Base-by-base conservation (phyloP, 2,113 vertebrate genomes). In the Perccottus glenii region DNA sequence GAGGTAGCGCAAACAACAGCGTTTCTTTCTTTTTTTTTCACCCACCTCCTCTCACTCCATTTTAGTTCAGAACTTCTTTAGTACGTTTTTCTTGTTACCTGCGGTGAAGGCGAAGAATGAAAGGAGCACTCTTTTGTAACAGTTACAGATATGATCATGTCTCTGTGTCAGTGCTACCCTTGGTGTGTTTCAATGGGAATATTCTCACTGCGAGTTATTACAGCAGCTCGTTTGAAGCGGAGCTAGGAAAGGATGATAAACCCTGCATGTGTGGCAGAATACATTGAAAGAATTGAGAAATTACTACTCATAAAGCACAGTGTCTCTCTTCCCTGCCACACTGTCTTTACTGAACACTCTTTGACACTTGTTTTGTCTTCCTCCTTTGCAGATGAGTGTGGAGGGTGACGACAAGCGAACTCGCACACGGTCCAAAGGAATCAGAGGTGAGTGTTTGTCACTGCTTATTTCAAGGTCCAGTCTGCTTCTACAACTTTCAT, bases 361-460 rank as follows among this genome's bases (percentile, higher is more conserved):
- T 49, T 46, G 12, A 46, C 27, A 36, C 6, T 27, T 40, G 9
- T 16, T 43, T 9, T 71, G 56, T 59, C 47, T 42, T 49, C 19
- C 50, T 81, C 81, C 78, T 27, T 27, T 88, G 63, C 93, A 98
- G 97, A 98, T 98, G 97, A 99, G 94, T 90, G 92, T 95, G 80
- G 96, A 98, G 80, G 93, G 90, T 81, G 96, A 96, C 0, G 94
- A 97, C 53, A 98, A 95, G 90, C 90, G 96, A 87, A 92, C 95
- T 76, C 95, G 97, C 40, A 97, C 96, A 0, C 92, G 96, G 58
- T 98, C 97, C 72, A 98, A 98, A 90, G 93, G 95, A 85, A 86
- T 95, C 86, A 91, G 95, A 95, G 96, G 97, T 99, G 86, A 94
- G 94, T 78, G 53, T 67, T 9, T 7, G 16, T 68, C 56, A 40